A percentile compares a stretch with the other conserved stretches of the same genome.
phyloP scores from a whole-genome alignment of 2,113 vertebrate species.

The Antechinus stuartii region DNA sequence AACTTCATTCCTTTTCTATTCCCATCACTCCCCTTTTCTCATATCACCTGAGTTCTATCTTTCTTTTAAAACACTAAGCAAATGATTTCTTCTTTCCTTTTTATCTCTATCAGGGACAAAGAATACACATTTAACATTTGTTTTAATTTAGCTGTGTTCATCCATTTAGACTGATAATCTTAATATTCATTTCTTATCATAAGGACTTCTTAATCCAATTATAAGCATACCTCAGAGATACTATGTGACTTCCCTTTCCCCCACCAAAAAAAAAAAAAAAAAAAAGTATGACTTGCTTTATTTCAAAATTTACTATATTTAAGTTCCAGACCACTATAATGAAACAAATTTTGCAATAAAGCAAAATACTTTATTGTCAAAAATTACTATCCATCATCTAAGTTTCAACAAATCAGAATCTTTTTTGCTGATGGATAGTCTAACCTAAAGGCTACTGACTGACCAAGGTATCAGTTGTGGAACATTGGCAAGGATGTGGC shows the following conservation, averaged over 20 bases:
- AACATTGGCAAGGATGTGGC: neutral
- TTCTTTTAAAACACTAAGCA: neutral
- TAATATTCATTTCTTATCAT: neutral
- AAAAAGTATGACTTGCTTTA: too few relatives aligned
- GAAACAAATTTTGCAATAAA: neutral
- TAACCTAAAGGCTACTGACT: neutral
- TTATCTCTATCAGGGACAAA: neutral
- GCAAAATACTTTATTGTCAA: neutral
- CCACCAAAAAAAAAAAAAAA: too few relatives aligned
- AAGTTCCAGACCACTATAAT: neutral
- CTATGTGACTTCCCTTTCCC: neutral
- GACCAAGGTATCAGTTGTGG: neutral
- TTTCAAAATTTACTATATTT: neutral
- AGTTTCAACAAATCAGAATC: neutral
- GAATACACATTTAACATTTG: neutral
- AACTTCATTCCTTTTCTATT: neutral
- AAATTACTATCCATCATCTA: neutral
- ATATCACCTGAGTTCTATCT: neutral
- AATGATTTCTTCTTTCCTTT: neutral
- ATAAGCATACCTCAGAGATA: neutral
- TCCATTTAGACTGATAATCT: neutral
- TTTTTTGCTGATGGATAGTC: neutral
- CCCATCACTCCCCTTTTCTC: neutral
- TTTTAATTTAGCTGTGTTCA: neutral
- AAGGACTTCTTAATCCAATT: neutral